These are phyloP conservation scores for Poecilia wingei DNA, from an alignment of 2,797 vertebrate genomes.

Conservation along the genomic window DNA sequence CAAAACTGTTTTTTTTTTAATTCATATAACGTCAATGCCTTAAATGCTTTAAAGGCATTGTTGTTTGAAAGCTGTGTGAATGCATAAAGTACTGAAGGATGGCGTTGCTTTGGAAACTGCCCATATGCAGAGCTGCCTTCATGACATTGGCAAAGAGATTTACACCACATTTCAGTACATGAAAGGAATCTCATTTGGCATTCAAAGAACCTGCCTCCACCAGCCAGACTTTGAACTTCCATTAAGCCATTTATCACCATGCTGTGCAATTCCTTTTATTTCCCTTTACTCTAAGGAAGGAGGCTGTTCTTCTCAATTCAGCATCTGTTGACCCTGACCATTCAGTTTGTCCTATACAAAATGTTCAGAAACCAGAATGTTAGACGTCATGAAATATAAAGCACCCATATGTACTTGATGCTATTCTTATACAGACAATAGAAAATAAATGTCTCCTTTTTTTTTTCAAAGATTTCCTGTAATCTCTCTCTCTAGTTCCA, in stretches of 20 bases:
- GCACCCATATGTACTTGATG: not conserved
- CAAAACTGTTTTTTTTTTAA: not conserved
- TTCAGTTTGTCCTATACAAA: constrained; percentile 45
- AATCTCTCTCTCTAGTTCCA: constrained; percentile 83
- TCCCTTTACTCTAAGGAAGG: constrained; percentile 57
- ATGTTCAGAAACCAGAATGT: constrained; percentile 40
- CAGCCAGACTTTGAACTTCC: constrained; percentile 81
- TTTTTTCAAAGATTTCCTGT: constrained; percentile 6
- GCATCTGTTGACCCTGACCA: constrained; percentile 40
- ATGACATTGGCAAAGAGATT: constrained; percentile 68
- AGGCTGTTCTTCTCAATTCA: constrained; percentile 37
- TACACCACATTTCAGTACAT: constrained; percentile 73
- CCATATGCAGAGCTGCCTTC: constrained; percentile 62
- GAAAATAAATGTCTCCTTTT: not conserved
- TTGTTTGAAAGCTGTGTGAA: constrained; percentile 53
- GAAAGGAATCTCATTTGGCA: constrained; percentile 78
- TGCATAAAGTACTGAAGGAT: constrained; percentile 61
- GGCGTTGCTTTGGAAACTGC: constrained; percentile 53
- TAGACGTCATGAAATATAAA: constrained; percentile 38
- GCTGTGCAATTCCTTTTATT: constrained; percentile 75
- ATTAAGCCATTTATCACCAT: constrained; percentile 82
- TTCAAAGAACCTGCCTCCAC: constrained; percentile 73
- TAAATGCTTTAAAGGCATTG: constrained; percentile 49
- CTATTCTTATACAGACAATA: not conserved
- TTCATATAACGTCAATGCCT: constrained; percentile 33